Conservation (phyloP, 2,113 vertebrate species). For the Hippoglossus stenolepis region DNA sequence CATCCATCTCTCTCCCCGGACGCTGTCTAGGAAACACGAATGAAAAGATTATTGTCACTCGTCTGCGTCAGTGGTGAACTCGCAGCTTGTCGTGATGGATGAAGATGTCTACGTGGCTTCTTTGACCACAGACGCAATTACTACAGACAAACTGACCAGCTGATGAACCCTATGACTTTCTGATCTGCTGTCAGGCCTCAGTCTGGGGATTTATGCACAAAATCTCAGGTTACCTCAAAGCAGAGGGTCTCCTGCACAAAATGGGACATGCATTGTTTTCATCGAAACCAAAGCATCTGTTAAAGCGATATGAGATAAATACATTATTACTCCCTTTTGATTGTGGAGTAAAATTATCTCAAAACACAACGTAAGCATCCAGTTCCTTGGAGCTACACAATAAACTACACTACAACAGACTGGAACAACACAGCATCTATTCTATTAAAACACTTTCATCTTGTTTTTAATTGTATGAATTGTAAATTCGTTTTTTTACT, state of each 20-base stretch:
- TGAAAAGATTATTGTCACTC: too few species aligned
- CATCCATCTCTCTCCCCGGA: not conserved
- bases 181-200: conserved; percentile 28
- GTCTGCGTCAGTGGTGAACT: too few species aligned
- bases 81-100: not conserved
- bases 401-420: not conserved
- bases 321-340: too few species aligned
- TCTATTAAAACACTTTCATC: not conserved
- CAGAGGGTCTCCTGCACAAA: not conserved
- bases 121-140: not conserved
- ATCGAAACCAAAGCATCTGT: too few species aligned
- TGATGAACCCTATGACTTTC: conserved; percentile 16
- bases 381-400: not conserved
- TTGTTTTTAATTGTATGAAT: too few species aligned
- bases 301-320: too few species aligned
- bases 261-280: not conserved
- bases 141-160: conserved; percentile 21
- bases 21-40: not conserved
- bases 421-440: not conserved
- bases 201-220: not conserved
- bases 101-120: conserved; percentile 2
- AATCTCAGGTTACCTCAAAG: not conserved
- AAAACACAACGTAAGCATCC: not conserved
- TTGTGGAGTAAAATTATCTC: not conserved
- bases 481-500: too few species aligned